phyloP scores from a whole-genome alignment of 2,797 vertebrate species.

The Manis crassicaudata region DNA sequence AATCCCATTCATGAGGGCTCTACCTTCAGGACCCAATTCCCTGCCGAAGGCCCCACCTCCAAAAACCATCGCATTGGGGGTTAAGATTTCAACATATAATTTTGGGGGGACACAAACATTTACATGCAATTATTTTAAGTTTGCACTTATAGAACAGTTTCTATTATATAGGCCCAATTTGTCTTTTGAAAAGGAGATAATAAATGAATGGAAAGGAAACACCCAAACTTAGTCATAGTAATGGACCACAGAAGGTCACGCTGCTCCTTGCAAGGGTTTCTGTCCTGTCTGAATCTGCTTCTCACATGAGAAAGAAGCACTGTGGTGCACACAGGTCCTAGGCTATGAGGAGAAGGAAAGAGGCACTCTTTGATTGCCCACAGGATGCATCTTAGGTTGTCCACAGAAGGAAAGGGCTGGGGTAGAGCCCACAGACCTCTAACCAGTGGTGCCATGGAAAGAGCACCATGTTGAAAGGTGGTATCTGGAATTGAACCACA shows the following conservation, averaged over 20 bases:
- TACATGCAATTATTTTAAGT: background rate
- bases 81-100: background rate
- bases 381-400: background rate
- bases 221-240: background rate
- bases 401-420: background rate
- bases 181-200: background rate
- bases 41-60: background rate
- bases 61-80: too few species aligned
- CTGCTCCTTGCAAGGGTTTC: background rate
- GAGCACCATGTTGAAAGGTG: rapidly evolving
- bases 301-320: background rate
- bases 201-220: background rate
- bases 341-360: background rate
- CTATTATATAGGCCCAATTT: background rate
- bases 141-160: background rate
- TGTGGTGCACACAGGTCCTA: background rate
- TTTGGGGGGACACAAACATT: background rate
- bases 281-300: background rate
- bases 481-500: background rate
- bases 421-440: background rate
- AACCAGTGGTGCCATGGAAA: rapidly evolving
- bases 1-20: background rate
- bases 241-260: background rate
- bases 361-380: background rate
- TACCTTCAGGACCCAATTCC: background rate